Evolutionary conservation across 2,888 invertebrate genomes (phyloP).

Genomic region (Phasia obesa): DNA sequence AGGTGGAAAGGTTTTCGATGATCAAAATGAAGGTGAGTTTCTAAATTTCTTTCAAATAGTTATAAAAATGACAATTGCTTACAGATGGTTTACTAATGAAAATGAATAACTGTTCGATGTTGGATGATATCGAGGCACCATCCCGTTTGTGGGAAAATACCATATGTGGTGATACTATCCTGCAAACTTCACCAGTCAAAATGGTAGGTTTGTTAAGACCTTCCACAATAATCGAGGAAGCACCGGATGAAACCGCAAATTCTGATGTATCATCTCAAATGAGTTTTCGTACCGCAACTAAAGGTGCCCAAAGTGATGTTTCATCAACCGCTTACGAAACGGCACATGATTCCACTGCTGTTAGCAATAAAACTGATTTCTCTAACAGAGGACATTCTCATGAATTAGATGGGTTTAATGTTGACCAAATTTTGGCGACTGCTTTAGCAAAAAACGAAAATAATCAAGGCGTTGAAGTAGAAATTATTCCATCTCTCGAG

Average conservation of each 20-base stretch:
- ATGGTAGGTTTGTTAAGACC: conserved; percentile 80
- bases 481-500: conserved; percentile 1
- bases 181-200: conserved; percentile 80
- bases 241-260: conserved; percentile 72
- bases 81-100: conserved; percentile 49
- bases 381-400: conserved; percentile 30
- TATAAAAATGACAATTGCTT: not conserved
- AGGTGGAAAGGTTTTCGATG: conserved; percentile 15
- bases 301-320: conserved; percentile 64
- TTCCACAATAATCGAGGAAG: conserved; percentile 81
- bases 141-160: conserved; percentile 81
- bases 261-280: conserved; percentile 72
- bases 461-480: not conserved
- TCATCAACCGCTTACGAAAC: conserved; percentile 78
- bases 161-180: conserved; percentile 71
- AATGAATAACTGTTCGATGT: conserved; percentile 74
- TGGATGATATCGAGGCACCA: conserved; percentile 81
- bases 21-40: conserved; percentile 8
- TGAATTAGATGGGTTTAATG: conserved; percentile 39
- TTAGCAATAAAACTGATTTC: conserved; percentile 60
- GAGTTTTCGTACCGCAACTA: conserved; percentile 76
- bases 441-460: conserved; percentile 15
- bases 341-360: conserved; percentile 75
- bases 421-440: conserved; percentile 36
- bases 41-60: not conserved